Conservation (phyloP, 2,113 vertebrate species). For the Pholis gunnellus region DNA sequence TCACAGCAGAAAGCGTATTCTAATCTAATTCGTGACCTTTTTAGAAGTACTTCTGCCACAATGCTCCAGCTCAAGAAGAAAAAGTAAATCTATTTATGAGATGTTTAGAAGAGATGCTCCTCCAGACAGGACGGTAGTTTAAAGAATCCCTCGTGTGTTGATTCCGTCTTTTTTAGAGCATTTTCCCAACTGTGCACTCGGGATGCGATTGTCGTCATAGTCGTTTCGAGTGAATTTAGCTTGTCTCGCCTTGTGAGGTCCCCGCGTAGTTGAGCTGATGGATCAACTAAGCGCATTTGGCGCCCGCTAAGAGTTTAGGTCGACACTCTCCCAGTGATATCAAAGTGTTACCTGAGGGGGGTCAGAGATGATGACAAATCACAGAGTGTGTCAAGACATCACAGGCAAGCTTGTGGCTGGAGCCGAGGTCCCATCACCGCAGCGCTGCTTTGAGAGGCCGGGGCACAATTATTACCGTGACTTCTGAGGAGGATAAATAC, state of each 20-base stretch:
- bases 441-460: slow-evolving; percentile 54
- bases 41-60: not conserved
- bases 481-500: slow-evolving; percentile 77
- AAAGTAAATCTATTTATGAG: not conserved
- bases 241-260: slow-evolving; percentile 46
- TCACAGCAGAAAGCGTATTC: slow-evolving; percentile 27
- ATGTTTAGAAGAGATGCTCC: not conserved
- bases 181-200: slow-evolving; percentile 6
- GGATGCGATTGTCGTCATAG: slow-evolving; percentile 43
- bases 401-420: slow-evolving; percentile 69
- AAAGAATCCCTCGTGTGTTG: not conserved
- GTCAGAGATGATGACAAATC: slow-evolving; percentile 79
- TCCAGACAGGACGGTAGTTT: not conserved
- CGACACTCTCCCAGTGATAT: slow-evolving; percentile 66
- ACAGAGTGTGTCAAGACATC: slow-evolving; percentile 79
- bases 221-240: slow-evolving; percentile 54
- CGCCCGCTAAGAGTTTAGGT: slow-evolving; percentile 62
- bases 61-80: not conserved
- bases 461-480: slow-evolving; percentile 76
- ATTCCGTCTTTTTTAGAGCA: slow-evolving; percentile 11
- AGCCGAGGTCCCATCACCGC: slow-evolving; percentile 53
- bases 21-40: slow-evolving; percentile 37
- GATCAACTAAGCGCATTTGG: slow-evolving; percentile 65
- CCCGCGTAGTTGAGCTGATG: slow-evolving; percentile 46
- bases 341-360: slow-evolving; percentile 79